Evolutionary conservation across 2,888 invertebrate genomes (phyloP).

Genomic region (Ennomos erosarius): DNA sequence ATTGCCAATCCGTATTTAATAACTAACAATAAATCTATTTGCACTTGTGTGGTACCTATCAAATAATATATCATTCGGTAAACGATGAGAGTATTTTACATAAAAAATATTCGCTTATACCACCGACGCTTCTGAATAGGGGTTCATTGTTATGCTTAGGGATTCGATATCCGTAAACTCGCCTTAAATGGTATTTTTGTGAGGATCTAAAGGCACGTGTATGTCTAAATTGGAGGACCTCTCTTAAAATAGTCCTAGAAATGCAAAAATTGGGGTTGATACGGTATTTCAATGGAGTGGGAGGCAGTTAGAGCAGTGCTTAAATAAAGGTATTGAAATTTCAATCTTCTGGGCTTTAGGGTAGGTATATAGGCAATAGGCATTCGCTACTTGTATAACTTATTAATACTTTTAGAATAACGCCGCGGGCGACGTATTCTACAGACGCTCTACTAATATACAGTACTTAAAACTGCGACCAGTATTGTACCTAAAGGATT

Average conservation of each 20-base stretch:
- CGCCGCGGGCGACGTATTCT: too few species aligned
- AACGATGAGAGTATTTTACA: not conserved
- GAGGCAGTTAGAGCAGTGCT: not conserved
- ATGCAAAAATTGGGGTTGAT: constrained; percentile 24
- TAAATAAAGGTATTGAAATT: not conserved
- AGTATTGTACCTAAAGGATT: too few species aligned
- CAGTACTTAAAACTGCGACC: too few species aligned
- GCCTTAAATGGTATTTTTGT: constrained; percentile 23
- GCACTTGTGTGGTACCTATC: too few species aligned
- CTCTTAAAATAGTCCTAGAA: constrained; percentile 16
- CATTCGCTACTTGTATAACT: too few species aligned
- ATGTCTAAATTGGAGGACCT: constrained; percentile 17
- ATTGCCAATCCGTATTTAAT: too few species aligned
- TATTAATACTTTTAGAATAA: too few species aligned
- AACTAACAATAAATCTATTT: too few species aligned
- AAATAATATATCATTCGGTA: too few species aligned
- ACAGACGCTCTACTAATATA: too few species aligned
- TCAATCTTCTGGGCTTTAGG: too few species aligned
- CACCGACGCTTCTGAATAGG: constrained; percentile 1
- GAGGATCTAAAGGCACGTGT: constrained; percentile 13
- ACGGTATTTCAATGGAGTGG: constrained; percentile 18
- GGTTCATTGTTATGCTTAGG: constrained; percentile 16
- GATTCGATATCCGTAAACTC: constrained; percentile 22
- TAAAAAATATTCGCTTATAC: not conserved
- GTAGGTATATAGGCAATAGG: too few species aligned